These are phyloP conservation scores for Ceryle rudis DNA, from an alignment of 2,797 vertebrate species.

Conservation along the genomic window DNA sequence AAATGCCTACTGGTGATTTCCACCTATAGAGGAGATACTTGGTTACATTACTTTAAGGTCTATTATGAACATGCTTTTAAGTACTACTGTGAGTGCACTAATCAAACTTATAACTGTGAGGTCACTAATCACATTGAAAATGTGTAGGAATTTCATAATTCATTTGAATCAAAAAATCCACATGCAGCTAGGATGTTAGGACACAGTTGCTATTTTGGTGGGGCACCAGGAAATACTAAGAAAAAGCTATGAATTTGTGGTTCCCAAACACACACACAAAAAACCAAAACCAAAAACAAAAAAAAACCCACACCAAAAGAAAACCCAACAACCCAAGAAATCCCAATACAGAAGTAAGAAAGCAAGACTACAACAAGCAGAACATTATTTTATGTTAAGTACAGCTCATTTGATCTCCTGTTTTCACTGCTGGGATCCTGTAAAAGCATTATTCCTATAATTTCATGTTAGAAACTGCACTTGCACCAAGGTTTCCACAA, in stretches of 20 bases:
- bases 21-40: neutral
- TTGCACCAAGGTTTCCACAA: neutral
- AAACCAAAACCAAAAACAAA: neutral
- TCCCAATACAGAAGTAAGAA: neutral
- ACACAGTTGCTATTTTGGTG: neutral
- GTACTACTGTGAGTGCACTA: neutral
- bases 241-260: neutral
- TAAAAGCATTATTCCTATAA: neutral
- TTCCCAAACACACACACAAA: neutral
- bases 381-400: neutral
- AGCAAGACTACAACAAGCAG: neutral
- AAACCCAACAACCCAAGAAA: neutral
- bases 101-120: neutral
- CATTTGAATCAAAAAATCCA: neutral
- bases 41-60: neutral
- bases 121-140: neutral
- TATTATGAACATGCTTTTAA: neutral
- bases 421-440: neutral
- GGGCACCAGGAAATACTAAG: neutral
- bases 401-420: neutral
- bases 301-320: neutral
- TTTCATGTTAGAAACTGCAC: neutral
- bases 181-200: neutral
- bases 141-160: neutral
- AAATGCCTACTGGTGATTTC: neutral